phyloP scores from a whole-genome alignment of 2,113 vertebrate genomes.

The Saccopteryx leptura region DNA sequence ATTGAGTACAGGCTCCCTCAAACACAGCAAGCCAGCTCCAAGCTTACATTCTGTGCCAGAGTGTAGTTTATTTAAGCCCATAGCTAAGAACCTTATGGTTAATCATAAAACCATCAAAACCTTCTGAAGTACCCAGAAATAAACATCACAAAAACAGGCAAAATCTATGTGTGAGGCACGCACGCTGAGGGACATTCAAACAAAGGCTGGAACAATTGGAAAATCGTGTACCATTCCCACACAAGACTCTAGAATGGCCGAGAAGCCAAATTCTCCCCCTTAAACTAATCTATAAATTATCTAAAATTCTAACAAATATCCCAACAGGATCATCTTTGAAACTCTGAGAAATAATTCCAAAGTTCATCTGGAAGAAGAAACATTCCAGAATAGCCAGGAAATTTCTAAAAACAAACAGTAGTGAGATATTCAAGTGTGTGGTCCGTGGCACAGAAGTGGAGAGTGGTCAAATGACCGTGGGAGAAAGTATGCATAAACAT shows the following conservation, averaged over 20 bases:
- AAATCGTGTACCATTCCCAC: background rate
- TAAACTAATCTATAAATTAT: slow-evolving; percentile 49
- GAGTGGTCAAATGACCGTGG: background rate
- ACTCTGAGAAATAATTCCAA: slow-evolving; percentile 53
- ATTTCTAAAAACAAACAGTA: slow-evolving; percentile 50
- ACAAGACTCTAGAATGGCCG: slow-evolving; percentile 42
- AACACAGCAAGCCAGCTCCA: background rate
- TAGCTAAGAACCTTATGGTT: background rate
- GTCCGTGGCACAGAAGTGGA: background rate
- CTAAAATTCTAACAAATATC: slow-evolving; percentile 42
- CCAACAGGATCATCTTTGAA: slow-evolving; percentile 30
- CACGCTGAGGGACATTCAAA: background rate
- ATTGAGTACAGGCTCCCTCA: background rate
- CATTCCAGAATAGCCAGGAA: slow-evolving; percentile 15
- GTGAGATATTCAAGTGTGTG: slow-evolving; percentile 25
- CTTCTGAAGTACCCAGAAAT: slow-evolving; percentile 36
- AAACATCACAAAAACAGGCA: slow-evolving; percentile 35
- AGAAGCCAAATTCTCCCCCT: background rate
- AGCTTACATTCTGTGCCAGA: background rate
- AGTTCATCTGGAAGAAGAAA: slow-evolving; percentile 51
- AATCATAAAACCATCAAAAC: slow-evolving; percentile 52
- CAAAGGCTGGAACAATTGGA: background rate
- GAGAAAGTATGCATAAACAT: background rate
- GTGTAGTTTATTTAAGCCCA: background rate
- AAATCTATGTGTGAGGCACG: slow-evolving; percentile 16